Evolutionary conservation across 2,113 vertebrate species (phyloP), one percentile per base, ranked within the genome.

Genomic region (Pycnonotus jocosus): DNA sequence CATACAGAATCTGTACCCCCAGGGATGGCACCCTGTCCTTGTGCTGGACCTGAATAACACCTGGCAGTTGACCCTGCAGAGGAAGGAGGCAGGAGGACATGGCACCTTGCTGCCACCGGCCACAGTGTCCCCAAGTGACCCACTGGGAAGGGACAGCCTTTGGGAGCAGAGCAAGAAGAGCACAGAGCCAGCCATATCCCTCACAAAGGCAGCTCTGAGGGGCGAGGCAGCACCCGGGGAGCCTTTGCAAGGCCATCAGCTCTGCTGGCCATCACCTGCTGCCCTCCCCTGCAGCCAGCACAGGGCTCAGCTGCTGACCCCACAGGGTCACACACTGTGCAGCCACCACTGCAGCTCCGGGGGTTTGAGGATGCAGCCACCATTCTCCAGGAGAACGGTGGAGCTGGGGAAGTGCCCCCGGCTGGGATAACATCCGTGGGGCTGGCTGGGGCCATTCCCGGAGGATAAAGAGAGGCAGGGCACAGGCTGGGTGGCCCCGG

Each of bases 351-450:
- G 56, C 42, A 53, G 4, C 37, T 23, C 58, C 11, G 6, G 44
- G 30, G 58, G 2, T 5, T 17, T 7, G 70, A 37, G 44, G 37
- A 27, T 8, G 18, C 3, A 2, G 57, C 51, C 54, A 27, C 30
- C 47, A 2, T 18, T 66, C 38, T 28, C 35, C 60, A 20, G 30
- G 76, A 4, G 20, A 69, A 27, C 0, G 0, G 25, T 0, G 3
- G 58, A 50, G 50, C 62, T 0, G 1, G 51, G 48, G 30, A 50
- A 50, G 37, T 3, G 19, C 1, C 1, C 8, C 45, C 0, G 16
- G 30, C 44, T 28, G 68, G 19, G 68, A 65, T 10, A n/a, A 62
- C 9, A 2, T 4, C 50, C 6, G 2, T 7, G 11, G 65, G 23
- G 64, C 64, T 1, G 13, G 45, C 2, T 38, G 45, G 57, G 12